Base-by-base conservation (phyloP, 2,888 invertebrate species). In the Elmis aenea region DNA sequence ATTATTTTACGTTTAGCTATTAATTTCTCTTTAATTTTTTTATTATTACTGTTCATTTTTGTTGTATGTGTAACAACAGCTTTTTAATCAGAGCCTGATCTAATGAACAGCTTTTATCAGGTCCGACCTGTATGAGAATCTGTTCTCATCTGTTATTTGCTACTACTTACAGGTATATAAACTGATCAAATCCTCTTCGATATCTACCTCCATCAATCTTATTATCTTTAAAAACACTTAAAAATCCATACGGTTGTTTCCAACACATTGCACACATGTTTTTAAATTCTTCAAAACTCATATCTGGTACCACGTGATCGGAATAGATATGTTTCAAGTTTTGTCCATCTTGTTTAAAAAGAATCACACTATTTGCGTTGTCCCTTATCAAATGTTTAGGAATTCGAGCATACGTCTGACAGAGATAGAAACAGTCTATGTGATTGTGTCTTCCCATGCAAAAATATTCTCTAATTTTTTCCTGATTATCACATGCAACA, bases 371-470 rank as follows among this genome's bases (percentile, higher is more conserved):
- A 42, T 62, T 63, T 5, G 52, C 42, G 48, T 64, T 63, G 38
- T 63, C 60, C 18, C 58, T 45, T 13, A 63, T 43, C 5, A 58
- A 33, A 32, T 61, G 59, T 51, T 64, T 63, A 3, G 59, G 59
- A 24, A 62, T 55, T 25, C 44, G 43, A 3, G 55, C 53, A 45
- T 60, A 60, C 20, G 52, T 57, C 43, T 62, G 62, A 38, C 52
- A 51, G 12, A 62, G 45, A 43, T 58, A 64, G 28, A 60, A 59
- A 29, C 51, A 45, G 38, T 61, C 59, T n/a, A 62, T 48, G 20
- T 46, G 14, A 11, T 46, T 51, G 46, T 61, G 61, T 13, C 61
- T 42, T 5, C 57, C 55, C 51, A 44, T 55, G 46, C 54, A 48
- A 37, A 58, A 62, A 38, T 53, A 59, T 5, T 43, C 41, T 38